Percentiles rank a stretch among this genome's conserved stretches.
Conservation (phyloP, 2,113 vertebrate genomes). For the Sitta europaea region DNA sequence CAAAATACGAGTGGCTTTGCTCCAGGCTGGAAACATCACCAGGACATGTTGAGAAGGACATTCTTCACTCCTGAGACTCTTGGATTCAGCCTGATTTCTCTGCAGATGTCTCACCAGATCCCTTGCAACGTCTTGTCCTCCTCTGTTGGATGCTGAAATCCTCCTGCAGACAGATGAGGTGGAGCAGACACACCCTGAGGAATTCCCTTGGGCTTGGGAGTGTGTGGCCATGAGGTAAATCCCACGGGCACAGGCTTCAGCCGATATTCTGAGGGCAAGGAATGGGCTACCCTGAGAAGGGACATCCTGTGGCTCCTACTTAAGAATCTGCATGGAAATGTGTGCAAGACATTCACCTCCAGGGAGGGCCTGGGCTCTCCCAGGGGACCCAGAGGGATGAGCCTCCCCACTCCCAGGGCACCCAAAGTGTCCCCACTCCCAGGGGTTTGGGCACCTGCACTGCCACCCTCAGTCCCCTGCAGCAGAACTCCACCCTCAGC, state of each 20-base stretch:
- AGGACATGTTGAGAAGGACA: neutral
- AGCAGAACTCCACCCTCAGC: neutral
- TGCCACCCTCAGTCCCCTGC: neutral
- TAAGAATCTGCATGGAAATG: neutral
- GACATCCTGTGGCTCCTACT: neutral
- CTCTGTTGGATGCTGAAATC: neutral
- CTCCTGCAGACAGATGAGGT: neutral
- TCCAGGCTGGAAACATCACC: neutral
- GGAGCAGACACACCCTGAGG: neutral
- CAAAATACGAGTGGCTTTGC: neutral
- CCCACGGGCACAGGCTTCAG: fast-evolving
- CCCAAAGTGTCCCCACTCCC: neutral
- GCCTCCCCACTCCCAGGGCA: fast-evolving
- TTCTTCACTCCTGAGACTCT: neutral
- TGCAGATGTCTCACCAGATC: neutral
- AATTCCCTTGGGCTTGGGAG: no score
- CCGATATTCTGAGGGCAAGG: neutral
- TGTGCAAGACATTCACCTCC: neutral
- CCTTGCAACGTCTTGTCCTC: neutral
- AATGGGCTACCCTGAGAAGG: neutral
- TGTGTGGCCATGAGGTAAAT: neutral
- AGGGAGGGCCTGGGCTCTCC: neutral
- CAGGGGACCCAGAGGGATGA: neutral
- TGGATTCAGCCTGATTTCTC: neutral
- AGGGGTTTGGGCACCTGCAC: neutral